Base-by-base conservation (phyloP, 2,113 vertebrate genomes). In the Tichodroma muraria region DNA sequence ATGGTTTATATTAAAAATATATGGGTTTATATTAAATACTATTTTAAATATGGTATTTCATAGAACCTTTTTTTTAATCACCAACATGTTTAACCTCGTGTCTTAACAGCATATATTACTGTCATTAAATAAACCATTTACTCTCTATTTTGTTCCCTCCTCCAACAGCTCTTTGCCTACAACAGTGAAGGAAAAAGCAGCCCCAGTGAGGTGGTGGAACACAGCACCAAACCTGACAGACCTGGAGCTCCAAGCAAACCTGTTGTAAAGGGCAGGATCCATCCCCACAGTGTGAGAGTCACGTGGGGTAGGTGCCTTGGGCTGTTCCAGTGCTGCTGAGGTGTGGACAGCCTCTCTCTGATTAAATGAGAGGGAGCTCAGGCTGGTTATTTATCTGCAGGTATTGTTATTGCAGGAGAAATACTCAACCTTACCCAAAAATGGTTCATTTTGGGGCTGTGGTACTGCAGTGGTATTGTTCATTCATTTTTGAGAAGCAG, bases 141-240 rank as follows among this genome's bases (percentile, higher is more conserved):
- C 47, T 73, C 4, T 25, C 0, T 54, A 1, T 85, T 79, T n/a
- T 30, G 0, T 93, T 92, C 23, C 1, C 53, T 85, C 47, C 65
- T 44, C 64, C 73, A 75, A 77, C 93, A 98, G 98, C 94, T 98
- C 49, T 98, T 98, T 94, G 97, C 97, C 56, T 96, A 97, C 78
- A 98, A 98, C 95, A 94, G 86, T 31, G 98, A 98, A 96, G 98
- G 98, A 85, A 97, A 95, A 95, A 98, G 98, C 64, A 97, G 89
- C 24, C 96, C 98, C 37, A 98, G 98, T 64, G 94, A 97, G 70
- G 96, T 98, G 47, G 97, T 98, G 40, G 98, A 98, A 15, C 98
- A 97, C 91, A 96, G 95, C 82, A 98, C 98, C 56, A 89, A 85
- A 30, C 97, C 98, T 37, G 98, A 98, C 85, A 98, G 96, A 72